A percentile compares a stretch with the other conserved stretches of the same genome.
phyloP scores from a whole-genome alignment of 2,888 invertebrate species.

The Xylophagus ater region DNA sequence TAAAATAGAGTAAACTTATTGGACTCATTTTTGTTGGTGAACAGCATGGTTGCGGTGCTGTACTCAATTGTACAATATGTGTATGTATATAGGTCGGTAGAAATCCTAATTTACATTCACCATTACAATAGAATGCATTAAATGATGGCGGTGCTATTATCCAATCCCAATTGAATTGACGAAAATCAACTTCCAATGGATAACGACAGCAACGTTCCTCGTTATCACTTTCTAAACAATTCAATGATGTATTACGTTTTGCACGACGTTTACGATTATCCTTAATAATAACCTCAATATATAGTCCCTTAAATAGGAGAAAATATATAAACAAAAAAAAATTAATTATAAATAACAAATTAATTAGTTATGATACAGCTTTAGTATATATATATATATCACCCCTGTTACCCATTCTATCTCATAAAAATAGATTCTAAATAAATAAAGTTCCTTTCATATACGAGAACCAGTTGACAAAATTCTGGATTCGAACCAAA shows the following conservation, averaged over 20 bases:
- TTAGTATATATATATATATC: too few species aligned
- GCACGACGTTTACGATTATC: constrained; percentile 47
- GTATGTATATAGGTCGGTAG: constrained; percentile 80
- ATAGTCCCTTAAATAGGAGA: too few species aligned
- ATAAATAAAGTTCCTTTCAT: too few species aligned
- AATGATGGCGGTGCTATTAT: constrained; percentile 92
- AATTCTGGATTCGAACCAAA: too few species aligned
- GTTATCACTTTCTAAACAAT: constrained; percentile 61
- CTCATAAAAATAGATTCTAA: too few species aligned
- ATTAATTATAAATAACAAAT: not conserved
- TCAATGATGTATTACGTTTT: constrained; percentile 67
- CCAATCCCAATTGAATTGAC: constrained; percentile 88
- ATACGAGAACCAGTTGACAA: too few species aligned
- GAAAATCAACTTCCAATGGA: constrained; percentile 84
- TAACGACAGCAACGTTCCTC: constrained; percentile 89
- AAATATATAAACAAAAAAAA: too few species aligned
- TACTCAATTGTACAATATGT: constrained; percentile 73
- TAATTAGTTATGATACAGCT: too few species aligned
- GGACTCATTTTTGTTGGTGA: constrained; percentile 79
- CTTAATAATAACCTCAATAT: constrained; percentile 34
- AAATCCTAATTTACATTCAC: constrained; percentile 84
- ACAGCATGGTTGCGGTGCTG: constrained; percentile 82
- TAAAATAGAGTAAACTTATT: constrained; percentile 86
- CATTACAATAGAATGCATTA: constrained; percentile 92
- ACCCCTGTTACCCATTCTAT: too few species aligned